Evolutionary conservation across 2,797 vertebrate genomes (phyloP), one percentile per base, ranked within the genome.

Genomic region (Coracias cyanogaster): DNA sequence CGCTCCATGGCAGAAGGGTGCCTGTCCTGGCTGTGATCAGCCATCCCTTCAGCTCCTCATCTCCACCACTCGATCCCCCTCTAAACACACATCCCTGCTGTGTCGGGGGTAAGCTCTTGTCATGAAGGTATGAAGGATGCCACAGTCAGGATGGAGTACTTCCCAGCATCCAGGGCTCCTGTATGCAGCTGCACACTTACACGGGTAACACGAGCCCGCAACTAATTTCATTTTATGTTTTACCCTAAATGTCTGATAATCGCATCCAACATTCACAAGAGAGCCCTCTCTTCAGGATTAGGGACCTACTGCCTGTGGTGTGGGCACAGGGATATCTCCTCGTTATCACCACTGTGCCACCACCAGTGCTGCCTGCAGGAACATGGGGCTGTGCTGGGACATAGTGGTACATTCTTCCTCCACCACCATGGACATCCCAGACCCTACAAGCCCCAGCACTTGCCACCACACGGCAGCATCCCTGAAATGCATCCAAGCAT

Each of bases 311-410:
- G 70, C 2, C 1, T 4, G 2, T 28, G 48, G 6, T 35, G 25
- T 21, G 45, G 57, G 19, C 19, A 45, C 3, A 8, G 31, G 20
- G 21, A 24, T 6, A 1, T 43, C n/a, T 86, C 22, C 33, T 25
- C 10, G 5, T 1, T 0, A 4, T 79, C 66, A 43, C 83, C 3
- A 1, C 52, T 2, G 9, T 31, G 66, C 60, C 61, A 78, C 55
- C 80, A 39, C n/a, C 72, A 35, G 58, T 1, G 2, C 20, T 69
- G 46, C 49, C 60, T 31, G 39, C 54, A 49, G 66, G 54, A 64
- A 46, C 16, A 1, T 0, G 4, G 31, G 4, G 41, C 31, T 1
- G 0, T 19, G 45, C 62, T 45, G 58, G 52, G 16, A 43, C 1
- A 1, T 0, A 1, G 7, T 6, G 60, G 14, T 64, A 55, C 0